Evolutionary conservation across 2,797 vertebrate genomes (phyloP).

Genomic region (Enteromius unitaeniatus): DNA sequence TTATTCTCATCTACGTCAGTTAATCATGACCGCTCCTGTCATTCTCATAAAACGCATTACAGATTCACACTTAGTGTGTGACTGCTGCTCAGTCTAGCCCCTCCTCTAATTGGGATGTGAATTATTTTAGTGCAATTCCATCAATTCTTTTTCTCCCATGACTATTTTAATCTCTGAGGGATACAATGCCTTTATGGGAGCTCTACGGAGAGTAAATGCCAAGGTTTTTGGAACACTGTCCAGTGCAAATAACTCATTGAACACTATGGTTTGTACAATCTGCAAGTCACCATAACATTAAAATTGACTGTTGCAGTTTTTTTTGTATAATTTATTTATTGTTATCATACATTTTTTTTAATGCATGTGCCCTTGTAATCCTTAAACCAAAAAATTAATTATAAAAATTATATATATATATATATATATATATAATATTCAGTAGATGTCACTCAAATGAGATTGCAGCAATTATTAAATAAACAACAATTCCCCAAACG

Average conservation of each 20-base stretch:
- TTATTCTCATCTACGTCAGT: conserved; percentile 20
- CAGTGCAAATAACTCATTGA: not conserved
- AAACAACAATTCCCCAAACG: not conserved
- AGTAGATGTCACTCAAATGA: not conserved
- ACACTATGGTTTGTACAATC: not conserved
- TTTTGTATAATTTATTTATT: not conserved
- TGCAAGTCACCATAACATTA: not conserved
- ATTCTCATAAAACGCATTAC: not conserved
- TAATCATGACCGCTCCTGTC: not conserved
- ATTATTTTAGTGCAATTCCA: not conserved
- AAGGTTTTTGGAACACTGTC: not conserved
- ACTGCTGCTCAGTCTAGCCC: not conserved
- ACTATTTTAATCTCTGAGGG: not conserved
- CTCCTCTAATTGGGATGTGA: not conserved
- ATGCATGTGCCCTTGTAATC: not conserved
- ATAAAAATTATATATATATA: not conserved
- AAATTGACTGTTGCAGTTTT: not conserved
- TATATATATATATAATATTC: not conserved
- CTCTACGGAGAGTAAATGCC: conserved; percentile 12
- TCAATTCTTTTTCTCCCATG: not conserved
- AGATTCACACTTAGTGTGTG: conserved; percentile 4
- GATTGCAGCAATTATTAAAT: not conserved
- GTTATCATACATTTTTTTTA: not conserved
- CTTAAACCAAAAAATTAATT: not conserved
- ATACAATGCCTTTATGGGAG: not conserved